Base-by-base conservation (phyloP, 2,888 invertebrate genomes). In the Brachypterus glaber region DNA sequence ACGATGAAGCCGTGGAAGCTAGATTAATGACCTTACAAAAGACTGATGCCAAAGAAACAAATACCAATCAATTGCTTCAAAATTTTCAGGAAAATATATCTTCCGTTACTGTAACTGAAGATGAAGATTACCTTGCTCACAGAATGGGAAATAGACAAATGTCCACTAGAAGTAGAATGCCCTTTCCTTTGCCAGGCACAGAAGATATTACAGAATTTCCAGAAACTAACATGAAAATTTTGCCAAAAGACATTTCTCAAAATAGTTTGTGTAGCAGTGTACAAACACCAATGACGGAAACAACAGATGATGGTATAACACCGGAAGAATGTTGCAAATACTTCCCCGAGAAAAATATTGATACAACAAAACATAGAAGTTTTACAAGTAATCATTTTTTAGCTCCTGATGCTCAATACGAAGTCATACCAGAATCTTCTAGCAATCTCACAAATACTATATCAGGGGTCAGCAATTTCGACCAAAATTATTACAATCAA, bases 401-500 rank as follows among this genome's bases (percentile, higher is more conserved):
- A 25, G 73, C 76, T 1, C 74, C 75, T 0, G 76, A 77, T 47
- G 74, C 77, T 1, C 77, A 78, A 49, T 79, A 79, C 52, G 78
- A 79, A 51, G 66, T 72, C 2, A 71, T 73, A 26, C 71, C 71
- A 35, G 60, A 48, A 62, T 66, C 50, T 13, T 35, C 49, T 13
- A 58, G 62, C 47, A 66, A 66, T 39, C 49, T 66, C 14, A 58
- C 66, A 8, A 63, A 60, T 37, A 66, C 66, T 7, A 66, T 67
- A 33, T 66, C 65, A 8, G 62, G 63, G 14, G 48, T 67, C 33
- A 62, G 59, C 40, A 58, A 54, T 40, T 65, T 57, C 43, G 59
- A 60, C 15, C 63, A 60, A 33, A 62, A 56, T 44, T 64, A 63
- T 45, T 62, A 58, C 45, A 59, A 57, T 39, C 60, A 58, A 41